Evolutionary conservation across 2,797 vertebrate genomes (phyloP), one percentile per base, ranked within the genome.

Genomic region (Lerista edwardsae): DNA sequence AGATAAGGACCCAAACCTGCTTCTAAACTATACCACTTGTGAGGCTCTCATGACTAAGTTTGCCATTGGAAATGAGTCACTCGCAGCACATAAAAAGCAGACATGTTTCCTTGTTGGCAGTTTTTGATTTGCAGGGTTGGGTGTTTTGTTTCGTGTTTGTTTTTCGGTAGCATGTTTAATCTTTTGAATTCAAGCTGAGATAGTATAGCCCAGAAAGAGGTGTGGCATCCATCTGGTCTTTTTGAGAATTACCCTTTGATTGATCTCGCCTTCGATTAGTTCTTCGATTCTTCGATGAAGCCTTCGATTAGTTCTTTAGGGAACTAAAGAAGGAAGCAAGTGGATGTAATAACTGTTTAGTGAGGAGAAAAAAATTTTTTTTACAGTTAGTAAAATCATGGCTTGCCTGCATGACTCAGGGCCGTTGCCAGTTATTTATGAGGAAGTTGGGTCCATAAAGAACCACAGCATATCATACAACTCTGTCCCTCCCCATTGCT

Each of bases 401-500:
- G 47, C n/a, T n/a, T n/a, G n/a, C n/a, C n/a, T n/a, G n/a, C 81
- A 36, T 80, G 23, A 57, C 82, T 27, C 81, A 44, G 76, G 23
- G 61, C 89, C 17, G 11, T 55, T 61, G 65, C 76, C 5, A 62
- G 27, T 8, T 62, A 10, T 65, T 79, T 39, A 65, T 47, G n/a
- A 44, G 65, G 65, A 79, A 64, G 1, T 23, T 61, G 25, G 25
- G 17, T 62, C 21, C 61, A 23, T n/a, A 62, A 25, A 62, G 61
- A 10, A 62, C 75, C 27, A 62, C 8, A 61, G 25, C 6, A 65
- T n/a, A 65, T 15, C 64, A 31, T 31, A 17, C 64, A 14, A 31
- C n/a, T n/a, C 31, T 31, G 12, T 29, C 8, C 9, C 29, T 14
- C 64, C 11, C 64, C 62, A 44, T 4, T 44, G 41, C 41, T 9